Evolutionary conservation across 2,113 vertebrate genomes (phyloP).

Genomic region (Chionis minor): DNA sequence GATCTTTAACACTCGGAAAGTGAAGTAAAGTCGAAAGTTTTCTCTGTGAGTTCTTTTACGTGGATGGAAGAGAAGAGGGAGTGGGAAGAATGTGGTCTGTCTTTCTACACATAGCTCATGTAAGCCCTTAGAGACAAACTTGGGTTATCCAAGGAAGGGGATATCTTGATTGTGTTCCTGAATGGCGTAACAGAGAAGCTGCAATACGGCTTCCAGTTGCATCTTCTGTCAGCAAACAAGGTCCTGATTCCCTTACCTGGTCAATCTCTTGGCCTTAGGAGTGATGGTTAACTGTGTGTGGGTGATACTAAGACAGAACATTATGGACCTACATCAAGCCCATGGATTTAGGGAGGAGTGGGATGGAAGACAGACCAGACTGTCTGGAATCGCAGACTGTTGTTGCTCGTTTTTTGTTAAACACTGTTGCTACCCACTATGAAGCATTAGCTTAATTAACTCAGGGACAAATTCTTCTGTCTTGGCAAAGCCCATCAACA

Average conservation of each 20-base stretch:
- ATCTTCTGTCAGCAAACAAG: neutral
- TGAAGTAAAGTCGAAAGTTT: neutral
- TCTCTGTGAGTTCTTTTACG: neutral
- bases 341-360: neutral
- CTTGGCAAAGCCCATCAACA: conserved; percentile 5
- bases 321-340: neutral
- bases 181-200: neutral
- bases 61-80: neutral
- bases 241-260: neutral
- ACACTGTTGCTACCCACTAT: neutral
- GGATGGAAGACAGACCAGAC: neutral
- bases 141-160: neutral
- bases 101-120: neutral
- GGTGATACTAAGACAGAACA: neutral
- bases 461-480: conserved; percentile 14
- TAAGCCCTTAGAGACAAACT: neutral
- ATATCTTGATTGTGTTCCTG: neutral
- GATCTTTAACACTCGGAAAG: neutral
- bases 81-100: neutral
- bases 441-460: conserved; percentile 47
- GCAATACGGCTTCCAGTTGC: neutral
- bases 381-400: conserved; percentile 3
- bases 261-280: neutral
- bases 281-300: neutral
- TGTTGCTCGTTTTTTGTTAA: conserved; percentile 26